A percentile compares a stretch with the other conserved stretches of the same genome.
Evolutionary conservation across 2,113 vertebrate genomes (phyloP).

Genomic region (Ondatra zibethicus): DNA sequence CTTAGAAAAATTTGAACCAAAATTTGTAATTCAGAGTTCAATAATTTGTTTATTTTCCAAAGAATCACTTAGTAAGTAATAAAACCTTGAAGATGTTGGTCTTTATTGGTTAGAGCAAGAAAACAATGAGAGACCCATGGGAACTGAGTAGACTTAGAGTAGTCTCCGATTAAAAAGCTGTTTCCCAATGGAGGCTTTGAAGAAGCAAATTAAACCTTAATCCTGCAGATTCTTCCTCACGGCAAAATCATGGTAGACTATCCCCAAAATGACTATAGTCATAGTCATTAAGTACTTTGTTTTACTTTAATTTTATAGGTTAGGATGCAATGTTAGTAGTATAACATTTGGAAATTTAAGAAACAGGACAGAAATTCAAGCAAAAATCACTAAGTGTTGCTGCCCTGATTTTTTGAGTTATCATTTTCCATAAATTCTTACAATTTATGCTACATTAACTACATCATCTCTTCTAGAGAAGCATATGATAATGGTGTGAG

Average conservation of each 20-base stretch:
- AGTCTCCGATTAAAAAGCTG: neutral
- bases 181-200: neutral
- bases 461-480: neutral
- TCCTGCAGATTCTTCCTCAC: neutral
- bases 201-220: neutral
- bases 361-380: neutral
- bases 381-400: neutral
- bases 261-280: neutral
- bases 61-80: neutral
- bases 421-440: neutral
- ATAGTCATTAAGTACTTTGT: neutral
- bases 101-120: neutral
- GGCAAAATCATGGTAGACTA: neutral
- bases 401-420: neutral
- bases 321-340: neutral
- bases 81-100: neutral
- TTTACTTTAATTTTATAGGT: neutral
- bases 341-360: neutral
- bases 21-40: neutral
- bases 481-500: neutral
- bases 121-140: neutral
- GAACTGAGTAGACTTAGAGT: neutral
- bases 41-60: neutral
- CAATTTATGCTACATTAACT: neutral
- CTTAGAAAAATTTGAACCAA: neutral